Evolutionary conservation across 2,113 vertebrate species (phyloP), one percentile per base, ranked within the genome.

Genomic region (Plecotus auritus): DNA sequence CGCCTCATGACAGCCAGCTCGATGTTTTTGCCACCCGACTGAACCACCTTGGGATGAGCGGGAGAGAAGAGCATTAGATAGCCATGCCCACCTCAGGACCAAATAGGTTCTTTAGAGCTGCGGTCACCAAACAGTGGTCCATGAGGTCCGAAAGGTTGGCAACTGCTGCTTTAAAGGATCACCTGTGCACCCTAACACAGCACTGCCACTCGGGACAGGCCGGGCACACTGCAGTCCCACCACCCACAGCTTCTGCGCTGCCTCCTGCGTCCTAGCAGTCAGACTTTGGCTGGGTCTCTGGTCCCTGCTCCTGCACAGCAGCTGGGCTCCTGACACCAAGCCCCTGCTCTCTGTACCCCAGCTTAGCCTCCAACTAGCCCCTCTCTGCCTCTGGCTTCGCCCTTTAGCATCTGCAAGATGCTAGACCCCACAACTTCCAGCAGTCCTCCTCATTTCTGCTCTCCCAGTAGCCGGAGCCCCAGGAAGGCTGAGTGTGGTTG

Each of bases 1-100:
- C 98, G 94, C 90, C 98, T 98, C 99, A 99, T 99, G 4, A 99
- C 98, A 0, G 99, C 99, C 89, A 99, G 97, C 88, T 99, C 99
- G 0, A 99, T 99, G 97, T 99, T 99, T 97, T 99, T 99, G 85
- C 99, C 99, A 1, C 99, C 99, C 0, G 98, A 98, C 93, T 99
- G 99, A 45, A 99, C 99, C 93, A 99, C 99, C 99, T 99, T 23
- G 1, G 37, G 35, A 54, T 0, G 1, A 6, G 22, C 0, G 32
- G 23, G 5, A 66, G 4, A 18, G 0, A 2, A 88, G 3, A 86
- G 23, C 1, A 0, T 80, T 8, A 74, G 69, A 28, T 1, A 7
- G 40, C 30, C n/a, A 59, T 28, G 13, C 10, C 32, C 32, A 16
- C 47, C 40, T 47, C 7, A 0, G n/a, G 8, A 54, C 49, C 26